Percentiles rank a stretch among this genome's conserved stretches.
Evolutionary conservation across 2,888 invertebrate species (phyloP).

Genomic region (Slavum lentiscoides): DNA sequence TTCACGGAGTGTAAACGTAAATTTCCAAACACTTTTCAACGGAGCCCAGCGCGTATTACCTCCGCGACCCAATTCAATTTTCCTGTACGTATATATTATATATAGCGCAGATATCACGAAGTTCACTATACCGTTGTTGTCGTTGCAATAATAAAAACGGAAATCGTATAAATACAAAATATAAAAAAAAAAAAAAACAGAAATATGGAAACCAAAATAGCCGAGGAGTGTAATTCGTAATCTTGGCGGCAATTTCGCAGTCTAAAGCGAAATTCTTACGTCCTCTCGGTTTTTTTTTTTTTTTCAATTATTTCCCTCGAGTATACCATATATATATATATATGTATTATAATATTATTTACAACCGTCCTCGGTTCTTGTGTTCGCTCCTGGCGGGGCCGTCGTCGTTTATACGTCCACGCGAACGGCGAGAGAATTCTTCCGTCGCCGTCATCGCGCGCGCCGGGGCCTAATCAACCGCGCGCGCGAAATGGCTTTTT

Average conservation of each 20-base stretch:
- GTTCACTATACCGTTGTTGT: neutral
- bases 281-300: slow-evolving; percentile 31
- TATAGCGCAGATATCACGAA: no score
- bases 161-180: neutral
- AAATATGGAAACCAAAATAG: slow-evolving; percentile 29
- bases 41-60: no score
- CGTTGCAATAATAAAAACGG: neutral
- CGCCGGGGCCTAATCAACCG: slow-evolving; percentile 28
- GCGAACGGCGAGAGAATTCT: neutral
- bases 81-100: no score
- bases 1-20: no score
- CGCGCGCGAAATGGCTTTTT: slow-evolving; percentile 28
- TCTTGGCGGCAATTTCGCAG: slow-evolving; percentile 23
- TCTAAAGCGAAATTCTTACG: slow-evolving; percentile 8
- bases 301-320: slow-evolving; percentile 36
- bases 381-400: no score
- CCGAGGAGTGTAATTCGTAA: slow-evolving; percentile 15
- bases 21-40: no score
- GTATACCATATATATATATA: neutral
- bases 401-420: slow-evolving; percentile 26
- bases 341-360: neutral
- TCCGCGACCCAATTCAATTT: no score
- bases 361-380: neutral
- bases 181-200: neutral
- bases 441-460: neutral